Conservation (phyloP, 2,888 invertebrate genomes). For the Latrodectus hesperus region DNA sequence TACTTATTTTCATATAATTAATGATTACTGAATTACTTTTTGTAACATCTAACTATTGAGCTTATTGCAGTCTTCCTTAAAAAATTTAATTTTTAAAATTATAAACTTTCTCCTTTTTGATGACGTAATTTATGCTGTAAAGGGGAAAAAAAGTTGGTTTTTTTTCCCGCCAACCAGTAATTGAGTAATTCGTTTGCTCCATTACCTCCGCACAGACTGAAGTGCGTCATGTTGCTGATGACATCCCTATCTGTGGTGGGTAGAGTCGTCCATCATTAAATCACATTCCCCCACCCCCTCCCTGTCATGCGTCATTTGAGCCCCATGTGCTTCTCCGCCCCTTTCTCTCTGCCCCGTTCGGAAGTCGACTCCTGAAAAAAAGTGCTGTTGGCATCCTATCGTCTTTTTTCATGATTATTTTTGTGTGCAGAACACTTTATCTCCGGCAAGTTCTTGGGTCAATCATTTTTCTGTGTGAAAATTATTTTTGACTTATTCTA, state of each 20-base stretch:
- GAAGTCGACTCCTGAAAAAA: neutral
- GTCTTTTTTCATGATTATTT: neutral
- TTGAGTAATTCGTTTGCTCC: conserved; percentile 40
- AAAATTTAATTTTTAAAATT: no score
- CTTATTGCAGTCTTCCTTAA: no score
- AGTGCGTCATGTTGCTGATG: conserved; percentile 27
- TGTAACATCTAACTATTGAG: no score
- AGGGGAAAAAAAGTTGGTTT: neutral
- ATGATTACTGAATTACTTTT: no score
- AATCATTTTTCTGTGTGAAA: no score
- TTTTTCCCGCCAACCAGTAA: conserved; percentile 28
- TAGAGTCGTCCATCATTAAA: conserved; percentile 19
- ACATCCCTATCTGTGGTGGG: neutral
- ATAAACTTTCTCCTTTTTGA: no score
- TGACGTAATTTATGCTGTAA: no score
- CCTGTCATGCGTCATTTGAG: conserved; percentile 41
- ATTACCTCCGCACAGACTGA: conserved; percentile 28
- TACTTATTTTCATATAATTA: no score
- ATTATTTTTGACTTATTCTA: no score
- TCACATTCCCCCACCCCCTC: conserved; percentile 1
- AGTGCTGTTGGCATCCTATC: neutral
- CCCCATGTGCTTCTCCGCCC: conserved; percentile 1
- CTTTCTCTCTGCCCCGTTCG: neutral
- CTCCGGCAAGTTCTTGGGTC: no score
- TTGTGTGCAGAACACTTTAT: neutral